phyloP scores from a whole-genome alignment of 2,888 invertebrate species.

The Agrilus biguttatus region DNA sequence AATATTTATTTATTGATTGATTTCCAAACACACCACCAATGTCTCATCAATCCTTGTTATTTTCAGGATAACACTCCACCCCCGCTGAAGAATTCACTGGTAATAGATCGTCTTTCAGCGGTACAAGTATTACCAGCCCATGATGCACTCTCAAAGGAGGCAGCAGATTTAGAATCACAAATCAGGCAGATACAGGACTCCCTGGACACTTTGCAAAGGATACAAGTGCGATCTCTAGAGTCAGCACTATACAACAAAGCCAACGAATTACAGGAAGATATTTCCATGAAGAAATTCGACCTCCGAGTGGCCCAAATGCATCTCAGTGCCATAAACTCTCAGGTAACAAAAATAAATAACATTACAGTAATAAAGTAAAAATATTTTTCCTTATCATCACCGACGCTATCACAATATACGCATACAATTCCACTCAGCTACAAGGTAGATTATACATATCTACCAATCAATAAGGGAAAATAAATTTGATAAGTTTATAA shows the following conservation, averaged over 20 bases:
- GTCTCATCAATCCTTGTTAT: not conserved
- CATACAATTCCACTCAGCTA: too few relatives aligned
- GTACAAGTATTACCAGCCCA: constrained; percentile 57
- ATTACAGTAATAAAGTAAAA: too few relatives aligned
- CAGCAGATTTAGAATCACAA: constrained; percentile 69
- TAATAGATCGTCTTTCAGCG: constrained; percentile 62
- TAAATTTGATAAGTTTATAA: too few relatives aligned
- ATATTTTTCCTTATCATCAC: too few relatives aligned
- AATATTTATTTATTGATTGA: too few relatives aligned
- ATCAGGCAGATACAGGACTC: constrained; percentile 80
- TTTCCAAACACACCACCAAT: too few relatives aligned
- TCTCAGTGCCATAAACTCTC: constrained; percentile 76
- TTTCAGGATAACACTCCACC: constrained; percentile 55
- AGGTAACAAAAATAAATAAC: constrained; percentile 46
- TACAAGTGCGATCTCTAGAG: constrained; percentile 66
- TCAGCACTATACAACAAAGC: constrained; percentile 81
- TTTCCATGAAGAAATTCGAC: constrained; percentile 88
- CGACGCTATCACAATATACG: too few relatives aligned
- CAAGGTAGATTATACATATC: too few relatives aligned
- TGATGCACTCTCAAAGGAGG: constrained; percentile 70
- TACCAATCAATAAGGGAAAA: too few relatives aligned
- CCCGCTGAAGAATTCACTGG: constrained; percentile 67
- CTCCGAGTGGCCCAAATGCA: constrained; percentile 83
- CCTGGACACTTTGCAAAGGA: constrained; percentile 65
- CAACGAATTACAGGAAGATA: constrained; percentile 90